Evolutionary conservation across 1,140 invertebrate genomes (phyloP), one percentile per base, ranked within the genome.

Genomic region (Lithobius niger): DNA sequence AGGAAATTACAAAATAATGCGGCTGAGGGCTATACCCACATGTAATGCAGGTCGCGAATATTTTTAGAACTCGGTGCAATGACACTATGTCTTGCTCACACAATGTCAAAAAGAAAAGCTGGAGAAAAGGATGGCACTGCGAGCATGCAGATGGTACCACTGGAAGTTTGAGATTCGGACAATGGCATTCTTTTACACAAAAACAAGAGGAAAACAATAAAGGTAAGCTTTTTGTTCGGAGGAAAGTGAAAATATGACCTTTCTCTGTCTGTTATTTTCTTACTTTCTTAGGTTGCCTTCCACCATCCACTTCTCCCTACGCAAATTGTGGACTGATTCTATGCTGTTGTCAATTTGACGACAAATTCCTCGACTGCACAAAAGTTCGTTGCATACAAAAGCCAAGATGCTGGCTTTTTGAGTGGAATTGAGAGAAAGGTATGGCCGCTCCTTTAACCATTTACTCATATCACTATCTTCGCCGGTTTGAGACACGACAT

Each of bases 341-440:
- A 77, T 69, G 53, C 69, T 74, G 45, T 66, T 69, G 45, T 77
- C 75, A 24, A 78, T 73, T 63, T 77, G 74, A 60, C 65, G 62
- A 4, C 88, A 76, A 59, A 95, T 83, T 40, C 85, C 79, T 73
- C 92, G 91, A 68, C 92, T 93, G 70, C 91, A 88, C 45, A 95
- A 73, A 61, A 97, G 75, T 72, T 97, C 91, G 73, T 97, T 90
- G 71, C 91, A 95, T 1, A 97, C 76, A 70, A 88, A 92, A 2
- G 84, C 86, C 27, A 96, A 70, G 66, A 95, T 88, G 57, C 84
- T 80, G 0, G 87, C 82, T 68, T 96, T 96, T 53, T 84, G 79
- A 1, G 84, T 86, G 3, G 89, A 79, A 71, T 84, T 89, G 2
- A 95, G 71, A 0, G 90, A 81, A 51, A 91, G 77, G 70, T 91